phyloP scores from a whole-genome alignment of 2,113 vertebrate genomes.

The Osmerus eperlanus region DNA sequence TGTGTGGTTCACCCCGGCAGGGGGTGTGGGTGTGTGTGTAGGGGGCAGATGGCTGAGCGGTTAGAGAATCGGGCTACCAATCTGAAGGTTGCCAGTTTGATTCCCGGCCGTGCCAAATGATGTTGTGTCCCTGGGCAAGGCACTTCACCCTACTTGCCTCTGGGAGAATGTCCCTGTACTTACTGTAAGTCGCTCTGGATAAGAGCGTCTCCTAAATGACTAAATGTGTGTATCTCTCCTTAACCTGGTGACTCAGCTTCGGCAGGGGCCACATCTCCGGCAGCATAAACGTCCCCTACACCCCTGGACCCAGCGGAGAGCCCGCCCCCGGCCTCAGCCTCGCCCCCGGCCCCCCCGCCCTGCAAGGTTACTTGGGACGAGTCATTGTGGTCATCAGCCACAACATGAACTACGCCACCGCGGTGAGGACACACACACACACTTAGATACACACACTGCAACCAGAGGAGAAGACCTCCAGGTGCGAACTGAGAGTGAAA shows the following conservation, averaged over 20 bases:
- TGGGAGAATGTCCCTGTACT: no score
- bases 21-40: not conserved
- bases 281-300: conserved; percentile 90
- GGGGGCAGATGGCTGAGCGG: no score
- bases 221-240: conserved; percentile 63
- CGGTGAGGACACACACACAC: conserved; percentile 68
- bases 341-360: conserved; percentile 54
- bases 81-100: no score
- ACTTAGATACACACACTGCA: not conserved
- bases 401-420: conserved; percentile 76
- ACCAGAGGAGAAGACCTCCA: not conserved
- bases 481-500: no score
- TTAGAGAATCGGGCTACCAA: no score
- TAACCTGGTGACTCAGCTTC: conserved; percentile 76
- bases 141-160: no score
- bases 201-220: no score
- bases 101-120: no score
- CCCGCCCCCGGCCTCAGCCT: no score
- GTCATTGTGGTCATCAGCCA: conserved; percentile 92
- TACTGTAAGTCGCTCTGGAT: no score
- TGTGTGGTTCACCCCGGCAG: not conserved
- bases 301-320: conserved; percentile 5
- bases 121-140: no score
- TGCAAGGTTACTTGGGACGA: conserved; percentile 85
- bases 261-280: conserved; percentile 89